Evolutionary conservation across 2,888 invertebrate genomes (phyloP).

Genomic region (Hydropsyche betteni): DNA sequence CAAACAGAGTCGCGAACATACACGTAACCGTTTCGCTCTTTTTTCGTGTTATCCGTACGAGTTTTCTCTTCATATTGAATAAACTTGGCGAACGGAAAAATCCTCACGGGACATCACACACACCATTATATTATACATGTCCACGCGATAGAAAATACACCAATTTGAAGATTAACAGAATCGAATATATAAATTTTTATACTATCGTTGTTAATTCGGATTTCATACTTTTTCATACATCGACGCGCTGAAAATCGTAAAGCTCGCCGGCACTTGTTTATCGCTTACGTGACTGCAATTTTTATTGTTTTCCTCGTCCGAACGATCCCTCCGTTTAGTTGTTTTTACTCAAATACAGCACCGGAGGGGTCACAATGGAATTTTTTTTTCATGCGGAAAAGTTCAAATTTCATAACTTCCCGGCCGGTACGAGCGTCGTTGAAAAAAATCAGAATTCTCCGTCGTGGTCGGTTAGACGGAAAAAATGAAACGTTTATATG

Average conservation of each 20-base stretch:
- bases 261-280: constrained; percentile 19
- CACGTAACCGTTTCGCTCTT: not conserved
- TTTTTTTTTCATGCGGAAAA: constrained; percentile 20
- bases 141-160: not conserved
- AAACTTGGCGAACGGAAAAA: constrained; percentile 12
- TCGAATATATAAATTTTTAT: too few relatives aligned
- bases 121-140: not conserved
- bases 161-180: not conserved
- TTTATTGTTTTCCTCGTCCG: not conserved
- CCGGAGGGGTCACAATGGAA: not conserved
- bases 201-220: not conserved
- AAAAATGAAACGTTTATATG: not conserved
- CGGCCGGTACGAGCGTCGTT: too few relatives aligned
- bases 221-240: not conserved
- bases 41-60: not conserved
- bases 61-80: constrained; percentile 1
- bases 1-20: not conserved
- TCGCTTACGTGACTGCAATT: constrained; percentile 31
- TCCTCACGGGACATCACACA: constrained; percentile 4
- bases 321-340: too few relatives aligned
- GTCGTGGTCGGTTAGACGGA: not conserved
- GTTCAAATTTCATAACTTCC: constrained; percentile 3
- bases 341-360: too few relatives aligned
- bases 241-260: constrained; percentile 1
- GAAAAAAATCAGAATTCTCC: not conserved